Conservation (phyloP, 2,797 vertebrate genomes). For the Macropus fuliginosus region DNA sequence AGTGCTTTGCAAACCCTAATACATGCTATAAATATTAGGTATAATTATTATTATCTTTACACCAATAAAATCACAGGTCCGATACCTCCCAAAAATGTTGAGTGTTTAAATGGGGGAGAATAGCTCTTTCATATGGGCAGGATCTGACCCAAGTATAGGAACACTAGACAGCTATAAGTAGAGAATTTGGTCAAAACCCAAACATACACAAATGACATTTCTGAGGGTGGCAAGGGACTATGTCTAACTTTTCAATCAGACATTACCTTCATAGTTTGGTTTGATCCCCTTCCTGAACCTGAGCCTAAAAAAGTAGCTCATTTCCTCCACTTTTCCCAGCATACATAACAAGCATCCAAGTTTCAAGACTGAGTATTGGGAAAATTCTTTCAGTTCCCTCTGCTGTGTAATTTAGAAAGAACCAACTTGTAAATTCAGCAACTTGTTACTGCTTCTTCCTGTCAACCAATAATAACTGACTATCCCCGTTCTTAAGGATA, state of each 20-base stretch:
- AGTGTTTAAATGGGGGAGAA: slow-evolving; percentile 48
- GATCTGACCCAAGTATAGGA: slow-evolving; percentile 47
- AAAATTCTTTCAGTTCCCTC: slow-evolving; percentile 36
- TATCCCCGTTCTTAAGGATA: slow-evolving; percentile 57
- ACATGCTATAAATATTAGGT: neutral
- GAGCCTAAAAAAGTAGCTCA: slow-evolving; percentile 73
- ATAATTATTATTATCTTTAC: neutral
- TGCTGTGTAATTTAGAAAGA: slow-evolving; percentile 69
- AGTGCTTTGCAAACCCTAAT: neutral
- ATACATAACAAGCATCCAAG: slow-evolving; percentile 59
- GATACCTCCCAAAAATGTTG: neutral
- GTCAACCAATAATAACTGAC: slow-evolving; percentile 56
- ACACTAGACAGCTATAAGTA: slow-evolving; percentile 42
- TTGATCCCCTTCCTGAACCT: slow-evolving; percentile 63
- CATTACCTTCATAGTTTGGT: slow-evolving; percentile 64
- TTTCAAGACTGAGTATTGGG: slow-evolving; percentile 19
- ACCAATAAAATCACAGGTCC: neutral
- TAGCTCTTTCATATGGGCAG: slow-evolving; percentile 5
- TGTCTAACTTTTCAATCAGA: slow-evolving; percentile 55
- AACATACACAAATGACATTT: slow-evolving; percentile 68
- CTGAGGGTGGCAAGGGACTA: slow-evolving; percentile 59
- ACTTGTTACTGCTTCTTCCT: slow-evolving; percentile 51
- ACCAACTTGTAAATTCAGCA: slow-evolving; percentile 69
- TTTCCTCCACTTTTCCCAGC: slow-evolving; percentile 65
- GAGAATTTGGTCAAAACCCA: slow-evolving; percentile 68